These are phyloP conservation scores for Pyxicephalus adspersus DNA, from an alignment of 2,113 vertebrate genomes.

Conservation along the genomic window DNA sequence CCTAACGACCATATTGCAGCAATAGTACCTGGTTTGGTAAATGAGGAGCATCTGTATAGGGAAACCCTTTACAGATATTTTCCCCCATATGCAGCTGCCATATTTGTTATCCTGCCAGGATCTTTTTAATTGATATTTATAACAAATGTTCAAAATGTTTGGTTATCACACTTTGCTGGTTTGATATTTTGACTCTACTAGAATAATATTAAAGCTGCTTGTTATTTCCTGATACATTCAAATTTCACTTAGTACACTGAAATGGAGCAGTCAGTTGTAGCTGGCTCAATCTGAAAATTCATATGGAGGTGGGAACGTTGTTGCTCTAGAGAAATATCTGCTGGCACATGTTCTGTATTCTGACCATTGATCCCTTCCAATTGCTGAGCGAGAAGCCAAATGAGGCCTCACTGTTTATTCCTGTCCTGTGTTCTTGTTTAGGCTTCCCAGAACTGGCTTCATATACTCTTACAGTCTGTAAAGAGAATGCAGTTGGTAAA, in stretches of 20 bases:
- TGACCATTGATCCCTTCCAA: conserved; percentile 48
- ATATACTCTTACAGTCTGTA: background rate
- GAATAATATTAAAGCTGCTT: background rate
- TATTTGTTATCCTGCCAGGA: too few species aligned
- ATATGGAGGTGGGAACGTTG: conserved; percentile 38
- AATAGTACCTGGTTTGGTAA: too few species aligned
- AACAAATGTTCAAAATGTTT: too few species aligned
- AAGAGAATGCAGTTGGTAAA: background rate
- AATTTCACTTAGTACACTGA: conserved; percentile 16
- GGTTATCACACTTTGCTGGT: too few species aligned
- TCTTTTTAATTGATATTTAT: too few species aligned
- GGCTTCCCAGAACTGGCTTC: conserved; percentile 31
- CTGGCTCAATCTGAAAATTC: conserved; percentile 29
- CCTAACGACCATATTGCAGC: too few species aligned
- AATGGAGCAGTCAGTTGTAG: conserved; percentile 47
- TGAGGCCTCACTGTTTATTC: conserved; percentile 36
- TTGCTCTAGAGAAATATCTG: conserved; percentile 38
- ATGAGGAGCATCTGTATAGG: too few species aligned
- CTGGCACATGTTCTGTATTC: conserved; percentile 39
- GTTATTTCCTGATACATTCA: conserved; percentile 22
- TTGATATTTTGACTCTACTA: too few species aligned
- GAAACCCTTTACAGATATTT: too few species aligned
- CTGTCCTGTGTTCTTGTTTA: conserved; percentile 33
- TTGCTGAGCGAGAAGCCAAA: conserved; percentile 38
- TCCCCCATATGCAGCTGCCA: too few species aligned